phyloP scores from a whole-genome alignment of 1,140 invertebrate genomes.

The Harlomillsia oculata region DNA sequence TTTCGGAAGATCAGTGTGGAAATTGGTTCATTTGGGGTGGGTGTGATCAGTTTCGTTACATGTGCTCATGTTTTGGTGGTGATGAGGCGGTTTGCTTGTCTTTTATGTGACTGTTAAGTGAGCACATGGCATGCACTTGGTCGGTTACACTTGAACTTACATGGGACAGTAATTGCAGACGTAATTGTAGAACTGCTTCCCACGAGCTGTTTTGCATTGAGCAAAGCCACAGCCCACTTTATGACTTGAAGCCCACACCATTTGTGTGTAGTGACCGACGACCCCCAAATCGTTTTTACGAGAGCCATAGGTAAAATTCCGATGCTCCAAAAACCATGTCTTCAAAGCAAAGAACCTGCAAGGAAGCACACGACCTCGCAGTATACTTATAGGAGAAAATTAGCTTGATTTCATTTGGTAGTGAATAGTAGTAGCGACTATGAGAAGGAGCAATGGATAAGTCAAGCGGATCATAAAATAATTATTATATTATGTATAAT shows the following conservation, averaged over 20 bases:
- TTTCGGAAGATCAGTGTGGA: no score
- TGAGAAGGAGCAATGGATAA: neutral
- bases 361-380: neutral
- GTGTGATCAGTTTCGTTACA: no score
- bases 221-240: slow-evolving; percentile 66
- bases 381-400: neutral
- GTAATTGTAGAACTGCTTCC: slow-evolving; percentile 62
- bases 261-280: slow-evolving; percentile 69
- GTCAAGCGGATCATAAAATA: neutral
- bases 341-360: slow-evolving; percentile 67
- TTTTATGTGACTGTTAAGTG: no score
- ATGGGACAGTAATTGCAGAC: slow-evolving; percentile 79
- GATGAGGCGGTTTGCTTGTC: no score
- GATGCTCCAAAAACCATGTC: slow-evolving; percentile 65
- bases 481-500: neutral
- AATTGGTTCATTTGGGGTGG: no score
- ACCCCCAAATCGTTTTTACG: slow-evolving; percentile 51
- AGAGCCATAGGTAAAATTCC: slow-evolving; percentile 61
- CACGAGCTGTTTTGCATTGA: slow-evolving; percentile 49
- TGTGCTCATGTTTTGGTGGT: no score
- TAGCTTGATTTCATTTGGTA: no score
- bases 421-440: no score
- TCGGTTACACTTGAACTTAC: no score
- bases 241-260: slow-evolving; percentile 66
- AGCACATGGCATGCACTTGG: no score